These are phyloP conservation scores for Daboia siamensis DNA, from an alignment of 2,113 vertebrate species.

Conservation along the genomic window DNA sequence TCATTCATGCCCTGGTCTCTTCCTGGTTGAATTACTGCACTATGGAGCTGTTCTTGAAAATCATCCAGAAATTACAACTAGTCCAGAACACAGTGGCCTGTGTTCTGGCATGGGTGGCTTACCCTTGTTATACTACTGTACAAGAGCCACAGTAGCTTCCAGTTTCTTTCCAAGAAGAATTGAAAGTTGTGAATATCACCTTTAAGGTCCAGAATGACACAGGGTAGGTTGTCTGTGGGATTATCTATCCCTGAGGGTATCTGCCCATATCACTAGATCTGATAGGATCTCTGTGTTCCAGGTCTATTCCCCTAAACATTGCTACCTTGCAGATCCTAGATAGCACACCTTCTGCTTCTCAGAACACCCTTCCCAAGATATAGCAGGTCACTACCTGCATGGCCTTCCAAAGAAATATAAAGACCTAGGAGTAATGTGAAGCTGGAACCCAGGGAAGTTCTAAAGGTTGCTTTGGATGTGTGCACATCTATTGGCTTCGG, in stretches of 20 bases:
- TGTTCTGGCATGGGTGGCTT: neutral
- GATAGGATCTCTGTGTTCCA: neutral
- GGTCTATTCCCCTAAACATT: neutral
- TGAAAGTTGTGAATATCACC: neutral
- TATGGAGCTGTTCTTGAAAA: neutral
- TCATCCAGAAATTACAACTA: neutral
- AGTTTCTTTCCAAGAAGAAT: neutral
- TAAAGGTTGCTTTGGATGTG: neutral
- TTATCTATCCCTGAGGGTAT: neutral
- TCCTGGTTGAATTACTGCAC: neutral
- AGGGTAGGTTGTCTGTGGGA: neutral
- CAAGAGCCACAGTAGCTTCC: neutral
- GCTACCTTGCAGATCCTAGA: neutral
- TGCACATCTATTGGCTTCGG: neutral
- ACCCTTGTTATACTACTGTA: neutral
- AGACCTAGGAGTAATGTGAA: neutral
- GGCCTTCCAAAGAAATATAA: neutral
- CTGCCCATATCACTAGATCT: neutral
- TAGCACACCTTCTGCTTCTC: neutral
- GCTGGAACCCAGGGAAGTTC: neutral
- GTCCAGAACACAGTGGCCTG: neutral
- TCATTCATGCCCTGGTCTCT: neutral
- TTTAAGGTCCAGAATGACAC: neutral
- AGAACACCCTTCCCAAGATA: neutral
- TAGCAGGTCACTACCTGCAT: neutral